Conservation (phyloP, 1,140 invertebrate species). For the Drosophila ananassae region DNA sequence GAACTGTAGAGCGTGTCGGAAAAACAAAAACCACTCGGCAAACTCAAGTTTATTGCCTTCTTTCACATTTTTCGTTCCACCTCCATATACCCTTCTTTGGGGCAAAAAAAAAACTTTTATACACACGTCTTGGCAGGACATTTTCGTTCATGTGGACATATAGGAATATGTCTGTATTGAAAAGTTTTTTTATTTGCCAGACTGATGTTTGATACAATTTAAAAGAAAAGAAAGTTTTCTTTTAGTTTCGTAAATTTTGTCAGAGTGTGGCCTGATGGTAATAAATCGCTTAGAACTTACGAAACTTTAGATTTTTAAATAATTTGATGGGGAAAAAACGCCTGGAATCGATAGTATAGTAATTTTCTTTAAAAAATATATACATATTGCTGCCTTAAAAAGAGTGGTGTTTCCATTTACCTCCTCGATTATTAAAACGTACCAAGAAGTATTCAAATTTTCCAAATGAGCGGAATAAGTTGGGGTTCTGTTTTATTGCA, state of each 20-base stretch:
- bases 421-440: not conserved
- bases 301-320: constrained; percentile 1
- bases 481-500: constrained; percentile 2
- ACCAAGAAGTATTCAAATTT: not conserved
- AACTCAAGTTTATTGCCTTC: constrained; percentile 73
- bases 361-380: too few relatives aligned
- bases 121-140: constrained; percentile 56
- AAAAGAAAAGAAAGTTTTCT: constrained; percentile 33
- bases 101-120: constrained; percentile 32
- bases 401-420: not conserved
- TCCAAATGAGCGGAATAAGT: constrained; percentile 6
- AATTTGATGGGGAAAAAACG: not conserved
- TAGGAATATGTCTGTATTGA: constrained; percentile 45
- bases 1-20: constrained; percentile 22
- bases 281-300: constrained; percentile 17
- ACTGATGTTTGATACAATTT: constrained; percentile 51
- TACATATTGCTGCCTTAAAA: too few relatives aligned
- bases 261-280: constrained; percentile 47
- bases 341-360: not conserved
- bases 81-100: constrained; percentile 7
- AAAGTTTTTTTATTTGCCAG: constrained; percentile 64
- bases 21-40: constrained; percentile 61
- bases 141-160: constrained; percentile 27
- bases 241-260: constrained; percentile 38
- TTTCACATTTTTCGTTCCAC: constrained; percentile 20